Percentiles rank a stretch among this genome's conserved stretches.
Conservation (phyloP, 1,140 invertebrate species). For the Sesamia nonagrioides region DNA sequence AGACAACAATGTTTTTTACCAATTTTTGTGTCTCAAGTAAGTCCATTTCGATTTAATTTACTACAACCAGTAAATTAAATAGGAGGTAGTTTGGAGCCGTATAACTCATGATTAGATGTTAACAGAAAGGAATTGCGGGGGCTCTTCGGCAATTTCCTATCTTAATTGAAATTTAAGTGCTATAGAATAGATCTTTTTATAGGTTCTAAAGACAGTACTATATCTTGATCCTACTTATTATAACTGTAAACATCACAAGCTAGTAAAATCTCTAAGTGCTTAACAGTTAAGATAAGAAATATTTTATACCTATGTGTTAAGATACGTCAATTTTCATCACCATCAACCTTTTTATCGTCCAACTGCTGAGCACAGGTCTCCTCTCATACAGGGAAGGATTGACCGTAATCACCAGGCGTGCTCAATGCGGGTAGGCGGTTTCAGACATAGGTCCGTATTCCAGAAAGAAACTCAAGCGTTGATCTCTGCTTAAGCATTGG, state of each 20-base stretch:
- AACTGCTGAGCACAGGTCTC: too few species aligned
- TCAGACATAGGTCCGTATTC: too few species aligned
- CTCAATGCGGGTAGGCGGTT: too few species aligned
- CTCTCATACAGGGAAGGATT: too few species aligned
- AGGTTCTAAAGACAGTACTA: background rate
- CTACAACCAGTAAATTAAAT: too few species aligned
- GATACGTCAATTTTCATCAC: background rate
- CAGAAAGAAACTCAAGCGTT: too few species aligned
- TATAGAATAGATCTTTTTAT: background rate
- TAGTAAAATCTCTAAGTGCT: background rate
- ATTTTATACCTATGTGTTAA: background rate
- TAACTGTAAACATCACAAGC: background rate
- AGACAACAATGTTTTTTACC: conserved; percentile 63
- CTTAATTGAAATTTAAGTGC: background rate
- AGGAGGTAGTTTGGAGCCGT: background rate
- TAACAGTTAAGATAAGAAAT: conserved; percentile 20
- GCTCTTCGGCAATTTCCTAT: background rate
- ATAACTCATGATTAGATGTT: conserved; percentile 35
- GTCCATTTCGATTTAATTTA: conserved; percentile 60
- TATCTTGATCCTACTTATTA: background rate
- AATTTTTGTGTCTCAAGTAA: conserved; percentile 50
- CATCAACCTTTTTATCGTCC: too few species aligned
- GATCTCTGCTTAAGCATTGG: too few species aligned
- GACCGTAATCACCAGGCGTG: too few species aligned
- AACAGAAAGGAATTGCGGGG: background rate